Percentiles rank a stretch among this genome's conserved stretches.
These are phyloP conservation scores for Euthynnus affinis DNA, from an alignment of 2,797 vertebrate species.

Conservation along the genomic window DNA sequence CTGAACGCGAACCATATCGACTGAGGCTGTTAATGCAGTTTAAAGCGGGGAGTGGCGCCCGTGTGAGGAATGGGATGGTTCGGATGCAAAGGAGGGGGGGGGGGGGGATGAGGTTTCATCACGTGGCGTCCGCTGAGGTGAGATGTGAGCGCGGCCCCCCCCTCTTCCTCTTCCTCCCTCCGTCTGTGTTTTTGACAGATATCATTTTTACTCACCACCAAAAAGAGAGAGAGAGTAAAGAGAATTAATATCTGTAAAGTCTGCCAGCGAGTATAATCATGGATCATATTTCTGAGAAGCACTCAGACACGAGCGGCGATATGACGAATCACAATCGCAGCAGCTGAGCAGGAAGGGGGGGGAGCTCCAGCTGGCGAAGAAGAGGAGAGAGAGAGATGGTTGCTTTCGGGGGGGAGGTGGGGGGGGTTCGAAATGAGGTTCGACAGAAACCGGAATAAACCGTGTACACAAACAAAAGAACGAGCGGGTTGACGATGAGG, in stretches of 20 bases:
- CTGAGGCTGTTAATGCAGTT: constrained; percentile 49
- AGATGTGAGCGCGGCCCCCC: no score
- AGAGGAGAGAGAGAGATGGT: neutral
- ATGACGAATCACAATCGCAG: constrained; percentile 21
- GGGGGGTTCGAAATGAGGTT: no score
- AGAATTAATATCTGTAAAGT: neutral
- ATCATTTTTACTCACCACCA: neutral
- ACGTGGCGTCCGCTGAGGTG: neutral
- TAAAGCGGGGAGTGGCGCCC: constrained; percentile 21
- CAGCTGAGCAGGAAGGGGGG: constrained; percentile 35
- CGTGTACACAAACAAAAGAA: neutral
- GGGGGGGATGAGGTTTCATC: neutral
- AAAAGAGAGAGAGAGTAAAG: neutral
- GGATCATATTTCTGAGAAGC: neutral
- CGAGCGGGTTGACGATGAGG: neutral
- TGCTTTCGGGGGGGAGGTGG: no score
- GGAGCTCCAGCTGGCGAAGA: constrained; percentile 27
- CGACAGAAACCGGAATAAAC: constrained; percentile 16
- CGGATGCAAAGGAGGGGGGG: no score
- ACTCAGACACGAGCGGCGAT: neutral
- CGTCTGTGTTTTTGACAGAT: neutral
- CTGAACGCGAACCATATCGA: constrained; percentile 32
- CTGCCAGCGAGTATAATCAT: neutral
- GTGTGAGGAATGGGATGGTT: neutral
- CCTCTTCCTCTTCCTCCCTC: no score